Conservation (phyloP, 1,140 invertebrate genomes). For the Anadara kagoshimensis region DNA sequence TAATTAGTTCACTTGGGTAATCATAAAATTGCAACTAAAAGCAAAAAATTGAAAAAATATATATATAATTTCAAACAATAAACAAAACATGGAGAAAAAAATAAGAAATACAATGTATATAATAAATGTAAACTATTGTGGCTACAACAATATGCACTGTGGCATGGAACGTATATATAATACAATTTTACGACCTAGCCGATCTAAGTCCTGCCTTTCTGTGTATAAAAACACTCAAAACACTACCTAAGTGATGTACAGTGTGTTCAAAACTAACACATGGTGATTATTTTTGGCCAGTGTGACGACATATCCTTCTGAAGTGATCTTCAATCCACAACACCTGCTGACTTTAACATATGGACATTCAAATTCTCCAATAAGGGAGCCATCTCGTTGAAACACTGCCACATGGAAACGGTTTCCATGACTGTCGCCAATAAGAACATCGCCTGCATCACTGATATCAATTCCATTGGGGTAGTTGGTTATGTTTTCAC, state of each 20-base stretch:
- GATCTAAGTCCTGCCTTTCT: too few species aligned
- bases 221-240: too few species aligned
- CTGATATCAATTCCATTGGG: conserved; percentile 98
- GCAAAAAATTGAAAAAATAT: conserved; percentile 9
- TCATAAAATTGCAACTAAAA: conserved; percentile 32
- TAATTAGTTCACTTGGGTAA: neutral
- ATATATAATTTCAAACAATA: neutral
- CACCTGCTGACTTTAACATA: conserved; percentile 98
- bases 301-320: conserved; percentile 96
- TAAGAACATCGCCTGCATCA: conserved; percentile 94
- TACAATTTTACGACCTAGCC: conserved; percentile 15
- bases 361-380: conserved; percentile 96
- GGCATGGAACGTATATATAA: neutral
- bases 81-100: conserved; percentile 17
- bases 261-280: conserved; percentile 95
- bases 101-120: conserved; percentile 1
- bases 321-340: conserved; percentile 97
- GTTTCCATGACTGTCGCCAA: conserved; percentile 98
- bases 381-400: conserved; percentile 85
- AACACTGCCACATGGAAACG: conserved; percentile 97
- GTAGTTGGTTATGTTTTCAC: conserved; percentile 96
- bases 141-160: conserved; percentile 1
- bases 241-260: conserved; percentile 81
- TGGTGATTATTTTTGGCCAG: conserved; percentile 99
- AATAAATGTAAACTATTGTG: conserved; percentile 21